These are phyloP conservation scores for Macrosiphum euphorbiae DNA, from an alignment of 2,888 invertebrate species.

Conservation along the genomic window DNA sequence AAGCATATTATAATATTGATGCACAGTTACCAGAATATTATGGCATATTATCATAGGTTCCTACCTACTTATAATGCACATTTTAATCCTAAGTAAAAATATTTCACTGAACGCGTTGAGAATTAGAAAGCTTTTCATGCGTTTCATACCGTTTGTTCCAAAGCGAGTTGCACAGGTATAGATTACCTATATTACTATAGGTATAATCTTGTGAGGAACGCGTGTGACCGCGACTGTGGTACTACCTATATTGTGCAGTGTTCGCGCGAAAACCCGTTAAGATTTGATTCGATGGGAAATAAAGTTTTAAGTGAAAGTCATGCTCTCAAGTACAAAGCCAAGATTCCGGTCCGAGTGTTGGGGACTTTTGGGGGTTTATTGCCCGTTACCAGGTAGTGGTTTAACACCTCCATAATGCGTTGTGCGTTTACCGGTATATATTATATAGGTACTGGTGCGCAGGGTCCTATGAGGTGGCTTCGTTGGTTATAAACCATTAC, in stretches of 20 bases:
- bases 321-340: slow-evolving; percentile 7
- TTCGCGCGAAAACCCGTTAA: not conserved
- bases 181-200: too few relatives aligned
- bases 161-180: not conserved
- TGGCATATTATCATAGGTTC: not conserved
- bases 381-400: slow-evolving; percentile 40
- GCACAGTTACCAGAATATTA: not conserved
- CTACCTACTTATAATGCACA: not conserved
- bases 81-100: not conserved
- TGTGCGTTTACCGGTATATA: slow-evolving; percentile 22
- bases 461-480: not conserved
- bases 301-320: not conserved
- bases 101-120: not conserved
- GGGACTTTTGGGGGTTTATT: slow-evolving; percentile 34
- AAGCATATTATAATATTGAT: not conserved
- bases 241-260: not conserved
- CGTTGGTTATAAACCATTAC: slow-evolving; percentile 30
- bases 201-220: not conserved
- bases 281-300: slow-evolving; percentile 3
- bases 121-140: not conserved
- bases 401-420: slow-evolving; percentile 47
- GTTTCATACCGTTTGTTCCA: not conserved
- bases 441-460: not conserved
- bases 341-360: slow-evolving; percentile 35
- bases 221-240: not conserved